A percentile compares a stretch with the other conserved stretches of the same genome.
phyloP scores from a whole-genome alignment of 2,113 vertebrate genomes.

The Sorex fumeus region DNA sequence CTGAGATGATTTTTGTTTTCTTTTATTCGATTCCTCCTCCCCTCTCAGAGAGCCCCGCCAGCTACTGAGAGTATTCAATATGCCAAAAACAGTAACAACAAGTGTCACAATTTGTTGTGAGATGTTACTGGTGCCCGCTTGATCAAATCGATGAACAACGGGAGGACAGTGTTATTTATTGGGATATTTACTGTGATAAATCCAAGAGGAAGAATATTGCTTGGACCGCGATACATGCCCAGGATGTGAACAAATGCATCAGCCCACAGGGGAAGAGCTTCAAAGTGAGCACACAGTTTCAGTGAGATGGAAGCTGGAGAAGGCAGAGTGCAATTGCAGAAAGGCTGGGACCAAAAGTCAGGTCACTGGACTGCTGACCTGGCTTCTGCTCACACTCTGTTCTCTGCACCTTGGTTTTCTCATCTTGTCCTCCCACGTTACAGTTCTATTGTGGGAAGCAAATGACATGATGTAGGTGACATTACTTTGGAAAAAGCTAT shows the following conservation, averaged over 20 bases:
- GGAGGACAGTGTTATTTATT: too few species aligned
- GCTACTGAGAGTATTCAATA: too few species aligned
- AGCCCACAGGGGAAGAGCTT: background rate
- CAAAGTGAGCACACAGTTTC: background rate
- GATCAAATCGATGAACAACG: too few species aligned
- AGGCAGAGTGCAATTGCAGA: background rate
- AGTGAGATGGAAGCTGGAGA: background rate
- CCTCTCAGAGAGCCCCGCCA: too few species aligned
- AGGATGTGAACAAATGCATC: background rate
- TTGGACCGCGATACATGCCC: background rate
- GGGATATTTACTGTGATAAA: background rate
- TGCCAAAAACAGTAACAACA: too few species aligned
- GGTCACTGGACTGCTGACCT: background rate
- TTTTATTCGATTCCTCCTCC: too few species aligned
- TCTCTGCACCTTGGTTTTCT: background rate
- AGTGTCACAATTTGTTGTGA: too few species aligned
- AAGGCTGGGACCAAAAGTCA: background rate
- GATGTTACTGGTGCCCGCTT: too few species aligned
- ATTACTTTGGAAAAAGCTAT: conserved; percentile 61
- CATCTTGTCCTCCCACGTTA: background rate
- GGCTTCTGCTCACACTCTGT: background rate
- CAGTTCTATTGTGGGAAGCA: conserved; percentile 47
- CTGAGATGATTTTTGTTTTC: background rate
- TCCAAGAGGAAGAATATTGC: background rate
- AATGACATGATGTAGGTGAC: background rate